phyloP scores from a whole-genome alignment of 2,113 vertebrate species.

The Cromileptes altivelis region DNA sequence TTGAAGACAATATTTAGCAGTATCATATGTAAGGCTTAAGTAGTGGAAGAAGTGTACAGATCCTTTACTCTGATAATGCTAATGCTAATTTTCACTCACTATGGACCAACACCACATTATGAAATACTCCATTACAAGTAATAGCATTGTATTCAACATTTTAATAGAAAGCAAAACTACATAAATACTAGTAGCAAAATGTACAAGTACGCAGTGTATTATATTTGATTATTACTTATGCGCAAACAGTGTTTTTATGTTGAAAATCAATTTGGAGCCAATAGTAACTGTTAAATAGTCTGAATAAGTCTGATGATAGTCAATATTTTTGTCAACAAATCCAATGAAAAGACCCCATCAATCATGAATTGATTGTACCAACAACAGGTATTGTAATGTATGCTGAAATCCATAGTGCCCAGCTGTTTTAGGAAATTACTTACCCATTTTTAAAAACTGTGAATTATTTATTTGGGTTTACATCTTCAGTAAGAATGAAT shows the following conservation, averaged over 20 bases:
- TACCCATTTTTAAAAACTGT: not conserved
- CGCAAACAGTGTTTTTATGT: not conserved
- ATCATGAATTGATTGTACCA: too few relatives aligned
- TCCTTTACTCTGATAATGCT: not conserved
- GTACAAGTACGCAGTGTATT: not conserved
- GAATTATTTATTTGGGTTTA: too few relatives aligned
- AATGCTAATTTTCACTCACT: too few relatives aligned
- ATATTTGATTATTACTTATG: not conserved
- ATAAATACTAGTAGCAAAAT: not conserved
- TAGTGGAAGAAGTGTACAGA: not conserved
- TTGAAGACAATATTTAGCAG: not conserved
- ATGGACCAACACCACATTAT: not conserved
- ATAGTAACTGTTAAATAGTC: not conserved
- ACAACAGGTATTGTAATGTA: too few relatives aligned
- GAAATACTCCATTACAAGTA: not conserved
- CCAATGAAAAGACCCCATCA: too few relatives aligned
- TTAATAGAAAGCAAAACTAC: not conserved
- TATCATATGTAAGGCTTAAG: too few relatives aligned
- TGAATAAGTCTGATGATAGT: not conserved
- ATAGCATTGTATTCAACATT: not conserved
- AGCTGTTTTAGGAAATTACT: not conserved
- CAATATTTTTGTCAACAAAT: too few relatives aligned
- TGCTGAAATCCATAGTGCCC: not conserved
- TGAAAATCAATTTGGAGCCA: not conserved
- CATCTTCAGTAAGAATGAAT: too few relatives aligned